Conservation (phyloP, 1,140 invertebrate genomes). For the Popillia japonica region DNA sequence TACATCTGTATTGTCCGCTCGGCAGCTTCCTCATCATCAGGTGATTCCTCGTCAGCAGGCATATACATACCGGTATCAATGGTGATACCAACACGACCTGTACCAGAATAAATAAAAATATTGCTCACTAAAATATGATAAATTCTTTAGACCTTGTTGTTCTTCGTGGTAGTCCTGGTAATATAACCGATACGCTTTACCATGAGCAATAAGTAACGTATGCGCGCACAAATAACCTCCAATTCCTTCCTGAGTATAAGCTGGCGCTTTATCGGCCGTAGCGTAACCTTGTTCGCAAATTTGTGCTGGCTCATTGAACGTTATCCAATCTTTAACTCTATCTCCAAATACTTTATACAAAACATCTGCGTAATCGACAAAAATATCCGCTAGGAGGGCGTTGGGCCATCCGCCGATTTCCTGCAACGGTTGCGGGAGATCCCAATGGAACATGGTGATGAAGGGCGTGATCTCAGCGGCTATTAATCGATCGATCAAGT, state of each 20-base stretch:
- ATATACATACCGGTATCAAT: too few relatives aligned
- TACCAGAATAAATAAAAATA: too few relatives aligned
- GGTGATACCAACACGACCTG: too few relatives aligned
- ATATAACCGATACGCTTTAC: slow-evolving; percentile 51
- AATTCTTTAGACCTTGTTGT: slow-evolving; percentile 45
- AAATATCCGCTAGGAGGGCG: slow-evolving; percentile 66
- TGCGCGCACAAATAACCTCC: slow-evolving; percentile 52
- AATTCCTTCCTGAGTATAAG: slow-evolving; percentile 50
- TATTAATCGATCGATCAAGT: slow-evolving; percentile 68
- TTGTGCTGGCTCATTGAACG: slow-evolving; percentile 72
- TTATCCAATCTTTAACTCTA: slow-evolving; percentile 72
- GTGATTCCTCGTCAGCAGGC: too few relatives aligned
- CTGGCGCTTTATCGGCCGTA: slow-evolving; percentile 49
- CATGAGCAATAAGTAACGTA: slow-evolving; percentile 52
- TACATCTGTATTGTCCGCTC: too few relatives aligned
- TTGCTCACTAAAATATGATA: too few relatives aligned
- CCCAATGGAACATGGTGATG: slow-evolving; percentile 61
- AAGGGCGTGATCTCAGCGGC: slow-evolving; percentile 68
- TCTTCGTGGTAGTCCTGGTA: slow-evolving; percentile 47
- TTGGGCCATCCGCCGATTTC: slow-evolving; percentile 72
- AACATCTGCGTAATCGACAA: slow-evolving; percentile 68
- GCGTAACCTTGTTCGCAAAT: slow-evolving; percentile 51
- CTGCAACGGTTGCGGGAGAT: slow-evolving; percentile 71
- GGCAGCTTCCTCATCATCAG: too few relatives aligned
- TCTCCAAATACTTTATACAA: slow-evolving; percentile 68